Base-by-base conservation (phyloP, 2,797 vertebrate genomes). In the Manis pentadactyla region DNA sequence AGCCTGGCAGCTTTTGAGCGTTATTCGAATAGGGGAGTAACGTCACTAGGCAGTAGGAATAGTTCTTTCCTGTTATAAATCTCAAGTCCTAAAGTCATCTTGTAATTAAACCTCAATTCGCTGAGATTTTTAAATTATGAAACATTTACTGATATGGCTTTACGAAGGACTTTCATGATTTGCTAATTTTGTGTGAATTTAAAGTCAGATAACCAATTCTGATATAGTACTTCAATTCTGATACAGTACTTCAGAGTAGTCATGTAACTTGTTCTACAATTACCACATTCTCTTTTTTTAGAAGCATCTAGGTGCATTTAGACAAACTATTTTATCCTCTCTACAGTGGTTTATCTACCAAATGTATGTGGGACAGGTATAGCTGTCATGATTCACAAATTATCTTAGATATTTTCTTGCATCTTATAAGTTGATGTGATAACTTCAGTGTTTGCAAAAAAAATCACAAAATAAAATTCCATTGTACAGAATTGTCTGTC, bases 101-200 rank as follows among this genome's bases (percentile, higher is more conserved):
- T 96, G 34, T 92, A 90, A 92, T 96, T 97, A 96, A 85, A 79
- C 7, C 37, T 90, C 66, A 88, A 51, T 90, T 97, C 49, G 46
- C 46, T 59, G 63, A 42, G 63, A 92, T 82, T 96, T 93, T 7
- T 23, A 91, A 90, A 92, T 78, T 59, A 55, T 31, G 66, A 90
- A 96, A 51, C 39, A 69, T 81, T 95, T 93, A 71, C 64, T 83
- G 14, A 93, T 85, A 82, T 64, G 84, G 27, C 23, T 88, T 86
- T 51, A 63, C 29, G 75, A 68, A 37, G 25, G 15, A 86, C 84
- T 68, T 81, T 94, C 55, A 75, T 53, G 57, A 87, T 83, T 96
- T 95, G 19, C 82, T 96, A 63, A 82, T 93, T 97, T 96, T n/a
- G 39, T 74, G 53, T 87, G 46, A 93, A 79, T 19, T 94, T 95